Evolutionary conservation across 2,888 invertebrate genomes (phyloP).

Genomic region (Platycheirus albimanus): DNA sequence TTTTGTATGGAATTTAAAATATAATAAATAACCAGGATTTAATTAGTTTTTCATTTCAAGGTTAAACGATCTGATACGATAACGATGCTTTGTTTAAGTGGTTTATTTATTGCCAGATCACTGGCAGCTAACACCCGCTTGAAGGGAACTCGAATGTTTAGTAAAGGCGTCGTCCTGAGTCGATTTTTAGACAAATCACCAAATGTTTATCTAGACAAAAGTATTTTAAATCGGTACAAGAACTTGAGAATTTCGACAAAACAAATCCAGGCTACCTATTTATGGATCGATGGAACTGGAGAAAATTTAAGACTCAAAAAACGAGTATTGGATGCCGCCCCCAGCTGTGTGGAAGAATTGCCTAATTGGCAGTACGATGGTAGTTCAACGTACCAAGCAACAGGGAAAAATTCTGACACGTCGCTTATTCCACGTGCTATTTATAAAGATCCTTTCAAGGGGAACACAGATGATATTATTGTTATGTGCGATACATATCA

Average conservation of each 20-base stretch:
- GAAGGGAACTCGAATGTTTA: constrained; percentile 37
- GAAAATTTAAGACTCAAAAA: constrained; percentile 88
- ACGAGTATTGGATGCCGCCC: constrained; percentile 87
- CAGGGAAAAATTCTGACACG: constrained; percentile 87
- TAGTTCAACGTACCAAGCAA: constrained; percentile 87
- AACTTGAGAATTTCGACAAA: constrained; percentile 85
- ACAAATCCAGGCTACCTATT: constrained; percentile 86
- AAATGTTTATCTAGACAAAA: constrained; percentile 91
- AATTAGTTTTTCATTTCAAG: too few species aligned
- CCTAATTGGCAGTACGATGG: constrained; percentile 92
- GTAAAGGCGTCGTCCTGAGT: constrained; percentile 4
- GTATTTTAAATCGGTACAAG: constrained; percentile 88
- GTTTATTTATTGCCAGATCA: constrained; percentile 42
- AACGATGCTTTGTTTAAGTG: too few species aligned
- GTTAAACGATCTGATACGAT: too few species aligned
- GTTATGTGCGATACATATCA: constrained; percentile 91
- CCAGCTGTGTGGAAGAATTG: constrained; percentile 85
- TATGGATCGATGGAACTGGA: constrained; percentile 91
- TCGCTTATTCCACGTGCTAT: constrained; percentile 90
- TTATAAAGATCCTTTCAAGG: constrained; percentile 91
- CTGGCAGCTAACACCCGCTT: constrained; percentile 34
- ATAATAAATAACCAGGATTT: too few species aligned
- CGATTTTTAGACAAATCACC: constrained; percentile 85
- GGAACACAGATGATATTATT: constrained; percentile 87
- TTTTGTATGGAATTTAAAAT: too few species aligned